Conservation (phyloP, 2,113 vertebrate species). For the Catagonus wagneri region DNA sequence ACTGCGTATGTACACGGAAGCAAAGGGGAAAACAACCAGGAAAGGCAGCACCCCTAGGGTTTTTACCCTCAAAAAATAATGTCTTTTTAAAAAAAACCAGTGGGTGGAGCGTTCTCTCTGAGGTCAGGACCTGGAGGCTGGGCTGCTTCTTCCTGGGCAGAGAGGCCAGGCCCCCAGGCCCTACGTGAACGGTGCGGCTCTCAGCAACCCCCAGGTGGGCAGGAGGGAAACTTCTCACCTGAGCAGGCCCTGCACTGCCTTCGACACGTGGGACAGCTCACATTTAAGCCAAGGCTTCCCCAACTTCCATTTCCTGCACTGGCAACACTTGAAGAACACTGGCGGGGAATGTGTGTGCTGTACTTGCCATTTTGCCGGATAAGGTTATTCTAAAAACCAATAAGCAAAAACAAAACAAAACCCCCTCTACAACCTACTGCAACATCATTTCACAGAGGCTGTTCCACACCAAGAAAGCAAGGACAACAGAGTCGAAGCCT, state of each 20-base stretch:
- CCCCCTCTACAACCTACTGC: background rate
- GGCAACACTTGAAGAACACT: background rate
- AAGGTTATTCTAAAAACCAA: background rate
- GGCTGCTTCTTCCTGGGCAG: background rate
- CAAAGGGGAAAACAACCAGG: background rate
- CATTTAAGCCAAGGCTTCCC: background rate
- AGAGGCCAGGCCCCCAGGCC: background rate
- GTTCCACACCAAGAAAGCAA: background rate
- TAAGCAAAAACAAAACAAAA: background rate
- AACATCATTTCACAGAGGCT: background rate
- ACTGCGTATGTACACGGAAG: background rate
- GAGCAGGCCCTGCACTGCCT: background rate
- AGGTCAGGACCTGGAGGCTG: background rate
- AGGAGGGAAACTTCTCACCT: background rate
- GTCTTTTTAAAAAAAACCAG: background rate
- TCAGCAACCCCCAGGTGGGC: background rate
- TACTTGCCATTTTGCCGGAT: background rate
- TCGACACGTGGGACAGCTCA: background rate
- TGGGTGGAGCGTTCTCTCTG: accelerated
- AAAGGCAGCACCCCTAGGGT: background rate
- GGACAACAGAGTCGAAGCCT: background rate
- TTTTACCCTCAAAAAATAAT: background rate
- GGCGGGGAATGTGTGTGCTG: accelerated
- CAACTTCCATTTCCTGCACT: background rate
- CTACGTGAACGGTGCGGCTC: too few species aligned